Conservation (phyloP, 2,797 vertebrate genomes). For the Rhabdophis nuchalis region DNA sequence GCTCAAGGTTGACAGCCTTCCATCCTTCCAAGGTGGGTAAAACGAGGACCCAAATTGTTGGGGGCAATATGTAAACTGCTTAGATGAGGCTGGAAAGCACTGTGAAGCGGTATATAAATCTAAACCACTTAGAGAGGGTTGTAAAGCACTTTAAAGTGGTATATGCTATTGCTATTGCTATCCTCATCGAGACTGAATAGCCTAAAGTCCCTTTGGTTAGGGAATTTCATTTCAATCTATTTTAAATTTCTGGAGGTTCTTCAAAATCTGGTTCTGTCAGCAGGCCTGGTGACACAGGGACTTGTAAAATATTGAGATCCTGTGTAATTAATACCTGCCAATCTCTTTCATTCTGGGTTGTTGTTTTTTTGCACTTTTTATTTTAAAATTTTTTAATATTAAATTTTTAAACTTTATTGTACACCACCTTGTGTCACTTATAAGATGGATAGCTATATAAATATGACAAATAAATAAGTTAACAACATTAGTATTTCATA, state of each 20-base stretch:
- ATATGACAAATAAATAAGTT: background rate
- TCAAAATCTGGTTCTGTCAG: background rate
- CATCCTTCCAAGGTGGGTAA: no score
- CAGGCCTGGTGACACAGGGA: background rate
- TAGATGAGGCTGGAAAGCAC: no score
- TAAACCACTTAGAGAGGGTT: no score
- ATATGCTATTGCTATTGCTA: no score
- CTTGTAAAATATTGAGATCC: background rate
- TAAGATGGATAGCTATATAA: background rate
- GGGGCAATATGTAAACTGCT: no score
- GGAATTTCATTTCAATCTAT: background rate
- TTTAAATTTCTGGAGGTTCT: background rate
- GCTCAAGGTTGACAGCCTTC: no score
- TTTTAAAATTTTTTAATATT: background rate
- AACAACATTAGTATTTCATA: background rate
- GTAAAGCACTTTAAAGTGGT: no score
- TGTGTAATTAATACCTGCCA: background rate
- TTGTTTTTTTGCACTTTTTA: background rate
- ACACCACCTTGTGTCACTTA: background rate
- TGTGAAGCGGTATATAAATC: no score
- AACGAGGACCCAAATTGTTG: no score
- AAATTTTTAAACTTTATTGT: background rate
- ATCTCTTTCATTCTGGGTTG: background rate
- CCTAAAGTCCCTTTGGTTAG: background rate
- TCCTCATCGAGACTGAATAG: no score